Evolutionary conservation across 2,888 invertebrate species (phyloP), one percentile per base, ranked within the genome.

Genomic region (Aspidapion aeneum): DNA sequence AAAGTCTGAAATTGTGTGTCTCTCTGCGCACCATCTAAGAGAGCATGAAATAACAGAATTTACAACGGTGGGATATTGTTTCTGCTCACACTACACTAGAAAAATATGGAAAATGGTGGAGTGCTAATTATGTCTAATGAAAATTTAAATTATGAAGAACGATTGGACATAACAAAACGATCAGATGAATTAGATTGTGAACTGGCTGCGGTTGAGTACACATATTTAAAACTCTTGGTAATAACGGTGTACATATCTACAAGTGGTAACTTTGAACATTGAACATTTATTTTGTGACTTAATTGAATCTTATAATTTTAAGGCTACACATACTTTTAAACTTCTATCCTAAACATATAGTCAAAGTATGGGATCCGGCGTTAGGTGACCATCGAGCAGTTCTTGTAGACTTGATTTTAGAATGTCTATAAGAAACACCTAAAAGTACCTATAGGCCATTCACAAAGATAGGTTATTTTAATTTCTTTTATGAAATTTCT

Each of bases 221-320:
- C 35, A 7, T 3, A 35, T 35, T 12, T 35, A 7, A 35, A 35
- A 7, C 35, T 35, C 35, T 35, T 35, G 3, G 35, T 35, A 12
- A 35, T 35, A 35, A 35, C 35, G 12, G 35, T 35, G 35, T 35
- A 35, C 35, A 35, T 3, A 35, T 35, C 35, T 35, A 3, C 35
- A 35, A 12, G n/a, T n/a, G n/a, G n/a, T n/a, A 35, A 35, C 35
- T 35, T 35, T 35, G 12, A 35, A 35, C 35, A 12, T 12, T 35
- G 35, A 35, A 35, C 3, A 35, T 35, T 35, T 35, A n/a, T 35
- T 35, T 35, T 35, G 35, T 35, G 3, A 52, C n/a, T 52, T 52
- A 18, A 52, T 52, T 5, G 18, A 52, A 17, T 55, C 21, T 55
- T 57, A 22, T 57, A 21, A 57, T 49, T 22, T 48, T 58, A 58